Evolutionary conservation across 92 coral and sea anemone species (phyloP), one percentile per base, ranked within the genome.

Genomic region (Porites divaricata): DNA sequence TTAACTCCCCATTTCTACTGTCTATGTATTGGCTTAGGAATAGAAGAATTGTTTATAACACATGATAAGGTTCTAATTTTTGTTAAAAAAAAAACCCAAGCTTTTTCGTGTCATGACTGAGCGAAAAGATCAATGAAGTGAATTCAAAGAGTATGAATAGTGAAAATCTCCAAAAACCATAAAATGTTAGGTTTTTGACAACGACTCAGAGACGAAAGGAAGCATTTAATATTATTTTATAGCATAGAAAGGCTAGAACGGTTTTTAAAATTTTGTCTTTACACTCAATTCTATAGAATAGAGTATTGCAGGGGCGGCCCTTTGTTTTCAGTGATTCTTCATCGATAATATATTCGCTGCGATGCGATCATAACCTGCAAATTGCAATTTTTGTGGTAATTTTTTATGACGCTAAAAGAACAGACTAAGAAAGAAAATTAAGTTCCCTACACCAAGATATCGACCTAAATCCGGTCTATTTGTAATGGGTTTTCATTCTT

Each of bases 331-430:
- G 70, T 4, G 68, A 62, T 77, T n/a, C n/a, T 12, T 62, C 9
- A 49, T 57, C 56, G 20, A 62, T 11, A 61, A 28, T 9, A 76
- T 28, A 28, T 19, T 62, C 56, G 24, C 35, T 66, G 57, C 22
- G 4, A 61, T 14, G 54, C 45, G 81, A 77, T 63, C 49, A 77
- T 35, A 70, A 61, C 70, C 81, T 49, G 20, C 78, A 41, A 9
- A n/a, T 21, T 49, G 14, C 17, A 12, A 24, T 41, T 62, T 76
- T 59, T 62, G 53, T 61, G 8, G 13, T 20, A 45, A 21, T 63
- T 76, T 22, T 15, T 35, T 66, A 14, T 21, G 74, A 70, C 19
- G 54, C 74, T 7, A 11, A 10, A 69, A 69, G 9, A 41, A 41
- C 20, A 15, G 24, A 71, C 17, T 50, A 3, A 6, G n/a, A 16